These are phyloP conservation scores for Thunnus thynnus DNA, from an alignment of 2,113 vertebrate genomes.

Conservation along the genomic window DNA sequence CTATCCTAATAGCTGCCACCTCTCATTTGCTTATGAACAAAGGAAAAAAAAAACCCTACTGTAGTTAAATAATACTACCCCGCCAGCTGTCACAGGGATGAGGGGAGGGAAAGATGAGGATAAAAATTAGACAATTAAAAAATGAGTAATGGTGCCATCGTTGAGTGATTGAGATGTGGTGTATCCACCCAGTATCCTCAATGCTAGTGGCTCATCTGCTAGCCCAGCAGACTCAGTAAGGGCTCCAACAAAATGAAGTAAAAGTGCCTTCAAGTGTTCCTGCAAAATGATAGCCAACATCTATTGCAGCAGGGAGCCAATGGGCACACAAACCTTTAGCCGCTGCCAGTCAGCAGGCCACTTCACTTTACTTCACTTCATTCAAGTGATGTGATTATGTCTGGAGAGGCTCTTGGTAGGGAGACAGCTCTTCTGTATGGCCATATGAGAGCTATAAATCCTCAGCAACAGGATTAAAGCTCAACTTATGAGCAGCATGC, in stretches of 20 bases:
- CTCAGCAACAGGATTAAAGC: slow-evolving; percentile 69
- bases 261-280: slow-evolving; percentile 46
- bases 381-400: slow-evolving; percentile 68
- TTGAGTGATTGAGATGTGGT: slow-evolving; percentile 29
- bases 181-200: slow-evolving; percentile 28
- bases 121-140: slow-evolving; percentile 38
- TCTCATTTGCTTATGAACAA: slow-evolving; percentile 45
- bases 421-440: slow-evolving; percentile 50
- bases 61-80: slow-evolving; percentile 34
- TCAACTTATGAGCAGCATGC: slow-evolving; percentile 58
- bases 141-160: slow-evolving; percentile 20
- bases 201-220: slow-evolving; percentile 32
- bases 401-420: slow-evolving; percentile 67
- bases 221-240: slow-evolving; percentile 15
- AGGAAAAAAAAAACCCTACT: slow-evolving; percentile 24
- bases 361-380: slow-evolving; percentile 62
- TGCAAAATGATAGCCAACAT: slow-evolving; percentile 42
- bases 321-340: slow-evolving; percentile 51
- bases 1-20: slow-evolving; percentile 51
- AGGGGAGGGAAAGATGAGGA: slow-evolving; percentile 13
- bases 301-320: slow-evolving; percentile 50
- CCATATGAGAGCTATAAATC: slow-evolving; percentile 67
- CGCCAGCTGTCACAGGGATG: slow-evolving; percentile 45
- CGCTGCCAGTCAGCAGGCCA: slow-evolving; percentile 60
- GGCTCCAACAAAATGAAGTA: slow-evolving; percentile 46